Conservation (phyloP, 2,797 vertebrate species). For the Telmatherina bonti region DNA sequence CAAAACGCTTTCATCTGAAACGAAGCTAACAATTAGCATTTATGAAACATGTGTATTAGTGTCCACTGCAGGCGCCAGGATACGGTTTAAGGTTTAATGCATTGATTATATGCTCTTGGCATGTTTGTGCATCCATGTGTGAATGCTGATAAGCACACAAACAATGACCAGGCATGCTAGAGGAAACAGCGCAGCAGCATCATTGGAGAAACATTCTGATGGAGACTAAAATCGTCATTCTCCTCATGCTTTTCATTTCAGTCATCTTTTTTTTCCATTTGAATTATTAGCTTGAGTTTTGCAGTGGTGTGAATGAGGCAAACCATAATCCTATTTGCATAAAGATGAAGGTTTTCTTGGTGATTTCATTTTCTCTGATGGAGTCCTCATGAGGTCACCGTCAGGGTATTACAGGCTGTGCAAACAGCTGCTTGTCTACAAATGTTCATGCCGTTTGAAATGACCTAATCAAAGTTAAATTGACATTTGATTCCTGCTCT, state of each 20-base stretch:
- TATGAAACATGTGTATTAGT: conserved; percentile 6
- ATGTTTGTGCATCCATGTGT: background rate
- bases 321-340: conserved; percentile 4
- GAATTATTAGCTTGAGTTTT: conserved; percentile 22
- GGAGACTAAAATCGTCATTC: conserved; percentile 24
- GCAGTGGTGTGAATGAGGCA: background rate
- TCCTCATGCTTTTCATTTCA: conserved; percentile 23
- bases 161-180: background rate
- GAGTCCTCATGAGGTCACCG: conserved; percentile 2
- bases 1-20: conserved; percentile 2
- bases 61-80: background rate
- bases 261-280: conserved; percentile 3
- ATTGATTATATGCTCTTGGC: background rate
- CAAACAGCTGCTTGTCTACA: conserved; percentile 8
- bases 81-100: conserved; percentile 2
- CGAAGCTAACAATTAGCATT: background rate
- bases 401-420: background rate
- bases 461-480: conserved; percentile 10
- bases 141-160: background rate
- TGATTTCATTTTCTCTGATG: conserved; percentile 15
- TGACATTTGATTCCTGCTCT: conserved; percentile 1
- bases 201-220: background rate
- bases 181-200: background rate
- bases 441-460: background rate
- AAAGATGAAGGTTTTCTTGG: conserved; percentile 9